Conservation (phyloP, 2,113 vertebrate species). For the Anarhynchus alexandrinus region DNA sequence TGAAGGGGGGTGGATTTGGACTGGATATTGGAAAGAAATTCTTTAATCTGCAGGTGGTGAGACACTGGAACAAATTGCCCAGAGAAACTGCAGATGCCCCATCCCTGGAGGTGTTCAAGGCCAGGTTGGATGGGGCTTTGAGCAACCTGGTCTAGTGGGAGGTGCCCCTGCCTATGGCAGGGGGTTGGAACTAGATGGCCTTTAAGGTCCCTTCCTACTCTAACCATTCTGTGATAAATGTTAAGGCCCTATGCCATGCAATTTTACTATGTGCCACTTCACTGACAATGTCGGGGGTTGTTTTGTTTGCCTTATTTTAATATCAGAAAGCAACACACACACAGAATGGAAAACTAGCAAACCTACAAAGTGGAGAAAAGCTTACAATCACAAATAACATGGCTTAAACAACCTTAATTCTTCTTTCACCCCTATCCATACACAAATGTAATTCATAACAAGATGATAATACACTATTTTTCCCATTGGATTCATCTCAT, state of each 20-base stretch:
- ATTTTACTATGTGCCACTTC: not conserved
- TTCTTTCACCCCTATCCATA: not conserved
- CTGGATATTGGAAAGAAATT: not conserved
- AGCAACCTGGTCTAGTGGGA: not conserved
- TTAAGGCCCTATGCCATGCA: not conserved
- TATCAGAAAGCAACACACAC: not conserved
- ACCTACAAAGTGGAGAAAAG: not conserved
- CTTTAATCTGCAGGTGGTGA: not conserved
- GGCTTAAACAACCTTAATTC: not conserved
- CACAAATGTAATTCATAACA: not conserved
- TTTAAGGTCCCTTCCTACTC: not conserved
- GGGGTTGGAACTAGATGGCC: not conserved
- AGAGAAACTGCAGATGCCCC: not conserved
- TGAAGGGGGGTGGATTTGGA: no score
- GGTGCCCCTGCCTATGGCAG: not conserved
- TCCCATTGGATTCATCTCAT: not conserved
- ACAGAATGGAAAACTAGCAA: not conserved
- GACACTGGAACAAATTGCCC: not conserved
- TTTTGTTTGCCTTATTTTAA: not conserved
- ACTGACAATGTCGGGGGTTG: not conserved
- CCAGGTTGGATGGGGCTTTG: not conserved
- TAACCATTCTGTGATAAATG: not conserved
- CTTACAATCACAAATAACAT: not conserved
- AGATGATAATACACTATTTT: not conserved
- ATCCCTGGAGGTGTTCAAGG: not conserved